Base-by-base conservation (phyloP, 2,797 vertebrate genomes). In the Aratinga solstitialis region DNA sequence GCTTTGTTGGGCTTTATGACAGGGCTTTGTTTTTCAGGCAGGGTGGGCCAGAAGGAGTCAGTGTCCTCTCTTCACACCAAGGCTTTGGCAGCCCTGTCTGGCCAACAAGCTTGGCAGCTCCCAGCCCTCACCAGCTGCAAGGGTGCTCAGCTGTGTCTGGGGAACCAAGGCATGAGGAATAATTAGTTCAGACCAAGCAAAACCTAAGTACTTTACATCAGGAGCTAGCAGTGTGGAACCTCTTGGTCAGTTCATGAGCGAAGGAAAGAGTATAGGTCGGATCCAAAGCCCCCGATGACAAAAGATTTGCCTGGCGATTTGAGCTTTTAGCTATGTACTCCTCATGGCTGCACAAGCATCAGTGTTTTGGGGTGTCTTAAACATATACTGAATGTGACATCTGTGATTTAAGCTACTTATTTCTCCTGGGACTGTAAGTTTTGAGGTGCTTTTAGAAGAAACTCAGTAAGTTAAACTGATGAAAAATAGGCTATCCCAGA, bases 211-310 rank as follows among this genome's bases (percentile, higher is more conserved):
- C 48, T 73, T 34, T 50, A 13, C 32, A 65, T 58, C 38, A 58
- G 50, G 38, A 84, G 27, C 32, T 53, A 66, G 29, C 29, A 30
- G n/a, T 12, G 20, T 23, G 50, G 27, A 56, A 51, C 10, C 15
- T 67, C 58, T 90, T 0, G 0, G 13, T 58, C 32, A 48, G 13
- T 27, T 69, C 0, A 0, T 59, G 51, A 79, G 22, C 0, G 0
- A 72, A 82, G 38, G 43, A 78, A 62, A 8, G 16, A 32, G 12
- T 36, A 5, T 15, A 8, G 43, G 42, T 45, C 54, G 71, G 59
- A 62, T 8, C 38, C 74, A 63, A 63, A 89, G 22, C 5, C 11
- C 10, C 7, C 12, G 63, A 29, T 0, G 2, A 40, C 29, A 48
- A 61, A 62, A 88, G 48, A 45, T 34, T 34, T 34, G 34, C 18